Evolutionary conservation across 1,140 invertebrate genomes (phyloP), one percentile per base, ranked within the genome.

Genomic region (Trichoplusia ni): DNA sequence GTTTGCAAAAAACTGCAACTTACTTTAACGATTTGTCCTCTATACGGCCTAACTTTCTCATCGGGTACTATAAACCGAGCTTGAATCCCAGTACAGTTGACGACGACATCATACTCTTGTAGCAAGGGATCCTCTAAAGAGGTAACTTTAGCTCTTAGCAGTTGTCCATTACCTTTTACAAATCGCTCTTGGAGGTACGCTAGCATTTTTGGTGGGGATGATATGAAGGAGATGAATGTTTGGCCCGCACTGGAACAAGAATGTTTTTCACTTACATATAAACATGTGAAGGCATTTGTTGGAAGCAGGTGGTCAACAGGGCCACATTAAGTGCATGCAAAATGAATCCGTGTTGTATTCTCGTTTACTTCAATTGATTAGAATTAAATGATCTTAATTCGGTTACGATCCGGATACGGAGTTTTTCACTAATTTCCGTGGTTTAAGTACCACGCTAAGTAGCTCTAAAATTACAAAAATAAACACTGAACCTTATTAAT

Each of bases 61-160:
- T 96, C 95, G 4, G 86, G 82, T 1, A 93, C 91, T 4, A 95
- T 79, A 2, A 89, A 19, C 56, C 84, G 82, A 4, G 95, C 92
- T 6, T 91, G 92, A 0, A 96, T 77, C 0, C 95, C 95, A 16
- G 92, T 92, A 72, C 95, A 96, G 80, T 97, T 96, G 18, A 96
- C 90, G 23, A 97, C 87, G 1, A 95, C 90, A 79, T 95, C 93
- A 75, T 92, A 95, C 0, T 77, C 85, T 0, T 90, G 74, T 0
- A 87, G 60, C 0, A 82, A 67, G 0, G 94, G 75, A 60, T 93
- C 90, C 4, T 91, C 68, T 1, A 96, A 82, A 23, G 91, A 84
- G 1, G 77, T 70, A 8, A 95, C 80, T 59, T 91, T 92, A 54
- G 82, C 83, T 13, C 84, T 79, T 4, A 90, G 35, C 5, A 94